Base-by-base conservation (phyloP, 2,113 vertebrate genomes). In the Agelaius tricolor region DNA sequence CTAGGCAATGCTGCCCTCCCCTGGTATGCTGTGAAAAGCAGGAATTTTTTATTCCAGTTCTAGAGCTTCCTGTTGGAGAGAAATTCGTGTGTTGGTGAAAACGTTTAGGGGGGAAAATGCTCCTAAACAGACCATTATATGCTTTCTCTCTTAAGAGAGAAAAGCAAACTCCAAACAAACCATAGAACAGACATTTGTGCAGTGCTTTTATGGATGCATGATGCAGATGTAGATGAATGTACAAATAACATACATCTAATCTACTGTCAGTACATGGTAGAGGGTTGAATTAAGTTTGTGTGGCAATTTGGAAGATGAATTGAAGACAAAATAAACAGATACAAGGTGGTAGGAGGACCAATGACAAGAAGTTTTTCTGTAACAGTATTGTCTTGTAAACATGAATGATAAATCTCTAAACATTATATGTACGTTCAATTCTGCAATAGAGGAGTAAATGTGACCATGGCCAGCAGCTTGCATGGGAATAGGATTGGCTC, bases 1-100 rank as follows among this genome's bases (percentile, higher is more conserved):
- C 51, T 41, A 74, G 66, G 77, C 94, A 91, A 91, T 91, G 69
- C 91, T 96, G 97, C 95, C 96, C 96, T 96, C 97, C 37, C 51
- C 86, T 97, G 97, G 95, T 47, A 7, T 8, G 63, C 37, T 35
- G 59, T 0, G 3, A 35, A 54, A 83, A 66, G 27, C 3, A 54
- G 47, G 43, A 54, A 37, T 75, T 77, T 55, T 43, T 65, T 65
- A 31, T 51, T 61, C 11, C 57, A 8, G 35, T 72, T 69, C 44
- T 11, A 31, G 61, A 65, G n/a, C 20, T 86, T 84, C 35, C 23
- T 43, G 2, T 67, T 43, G 63, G 71, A 81, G 13, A 80, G 13
- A 46, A 83, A 35, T 23, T 26, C 8, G 33, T 46, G 39, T 68
- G 59, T 27, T 62, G 44, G 35, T 84, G 57, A 52, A 91, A 89